phyloP scores from a whole-genome alignment of 2,888 invertebrate species.

The Tenthredo notha region DNA sequence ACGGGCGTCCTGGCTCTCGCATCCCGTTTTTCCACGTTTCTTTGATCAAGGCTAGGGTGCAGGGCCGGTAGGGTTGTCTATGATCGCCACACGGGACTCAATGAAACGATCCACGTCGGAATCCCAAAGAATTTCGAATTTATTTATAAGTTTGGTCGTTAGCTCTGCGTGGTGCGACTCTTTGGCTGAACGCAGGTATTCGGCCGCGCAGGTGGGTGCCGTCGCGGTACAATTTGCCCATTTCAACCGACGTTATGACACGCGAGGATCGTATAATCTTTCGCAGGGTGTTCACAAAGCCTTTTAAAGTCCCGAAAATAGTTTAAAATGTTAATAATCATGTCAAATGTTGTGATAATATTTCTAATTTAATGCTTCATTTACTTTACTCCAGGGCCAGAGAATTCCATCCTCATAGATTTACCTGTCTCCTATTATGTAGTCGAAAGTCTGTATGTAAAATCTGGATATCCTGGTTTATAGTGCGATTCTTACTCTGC shows the following conservation, averaged over 20 bases:
- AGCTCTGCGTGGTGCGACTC: conserved; percentile 42
- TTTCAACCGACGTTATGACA: neutral
- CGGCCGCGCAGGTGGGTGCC: conserved; percentile 32
- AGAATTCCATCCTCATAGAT: neutral
- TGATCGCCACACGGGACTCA: conserved; percentile 27
- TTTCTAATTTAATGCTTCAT: neutral
- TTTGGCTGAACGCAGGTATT: conserved; percentile 23
- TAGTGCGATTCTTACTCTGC: neutral
- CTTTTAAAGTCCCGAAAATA: neutral
- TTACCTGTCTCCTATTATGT: neutral
- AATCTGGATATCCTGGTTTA: neutral
- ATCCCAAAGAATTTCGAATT: conserved; percentile 36
- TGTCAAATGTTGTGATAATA: neutral
- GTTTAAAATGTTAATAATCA: neutral
- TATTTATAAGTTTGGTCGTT: conserved; percentile 48
- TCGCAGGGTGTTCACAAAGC: neutral
- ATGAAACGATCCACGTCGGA: conserved; percentile 40
- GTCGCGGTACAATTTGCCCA: neutral
- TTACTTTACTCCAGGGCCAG: neutral
- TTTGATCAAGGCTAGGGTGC: neutral
- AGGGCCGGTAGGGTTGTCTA: neutral
- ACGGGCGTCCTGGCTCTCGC: conserved; percentile 26
- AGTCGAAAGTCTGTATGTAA: neutral
- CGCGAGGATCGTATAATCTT: conserved; percentile 18
- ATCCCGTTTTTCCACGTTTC: conserved; percentile 31